phyloP scores from a whole-genome alignment of 2,888 invertebrate species.

The Tipula unca region DNA sequence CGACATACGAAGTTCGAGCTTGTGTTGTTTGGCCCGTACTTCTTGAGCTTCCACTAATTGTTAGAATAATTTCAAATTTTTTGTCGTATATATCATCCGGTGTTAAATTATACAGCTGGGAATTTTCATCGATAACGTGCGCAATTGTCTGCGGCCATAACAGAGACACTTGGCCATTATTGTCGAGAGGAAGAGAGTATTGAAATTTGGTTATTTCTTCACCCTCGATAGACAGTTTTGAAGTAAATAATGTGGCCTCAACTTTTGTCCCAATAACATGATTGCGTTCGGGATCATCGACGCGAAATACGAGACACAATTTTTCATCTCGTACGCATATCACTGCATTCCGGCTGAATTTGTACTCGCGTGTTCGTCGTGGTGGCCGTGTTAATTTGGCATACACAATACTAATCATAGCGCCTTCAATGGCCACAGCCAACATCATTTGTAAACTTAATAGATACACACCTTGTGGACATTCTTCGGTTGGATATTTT shows the following conservation, averaged over 20 bases:
- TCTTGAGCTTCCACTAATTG: constrained; percentile 72
- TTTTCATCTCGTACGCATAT: constrained; percentile 72
- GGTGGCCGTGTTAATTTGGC: constrained; percentile 73
- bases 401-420: constrained; percentile 57
- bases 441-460: constrained; percentile 73
- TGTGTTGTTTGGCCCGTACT: constrained; percentile 66
- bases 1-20: constrained; percentile 67
- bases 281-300: constrained; percentile 67
- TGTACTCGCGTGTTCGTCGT: constrained; percentile 63
- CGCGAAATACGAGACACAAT: constrained; percentile 68
- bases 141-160: constrained; percentile 84
- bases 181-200: constrained; percentile 56
- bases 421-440: constrained; percentile 50
- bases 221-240: constrained; percentile 48
- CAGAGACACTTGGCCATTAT: constrained; percentile 59
- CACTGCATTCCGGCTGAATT: constrained; percentile 69
- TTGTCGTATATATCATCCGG: constrained; percentile 66
- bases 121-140: constrained; percentile 66
- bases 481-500: constrained; percentile 72
- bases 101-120: constrained; percentile 71
- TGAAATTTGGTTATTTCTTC: constrained; percentile 67
- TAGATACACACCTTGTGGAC: constrained; percentile 73
- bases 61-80: constrained; percentile 72
- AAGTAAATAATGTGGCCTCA: constrained; percentile 46
- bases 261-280: constrained; percentile 74